Evolutionary conservation across 2,888 invertebrate genomes (phyloP).

Genomic region (Spisula subtruncata): DNA sequence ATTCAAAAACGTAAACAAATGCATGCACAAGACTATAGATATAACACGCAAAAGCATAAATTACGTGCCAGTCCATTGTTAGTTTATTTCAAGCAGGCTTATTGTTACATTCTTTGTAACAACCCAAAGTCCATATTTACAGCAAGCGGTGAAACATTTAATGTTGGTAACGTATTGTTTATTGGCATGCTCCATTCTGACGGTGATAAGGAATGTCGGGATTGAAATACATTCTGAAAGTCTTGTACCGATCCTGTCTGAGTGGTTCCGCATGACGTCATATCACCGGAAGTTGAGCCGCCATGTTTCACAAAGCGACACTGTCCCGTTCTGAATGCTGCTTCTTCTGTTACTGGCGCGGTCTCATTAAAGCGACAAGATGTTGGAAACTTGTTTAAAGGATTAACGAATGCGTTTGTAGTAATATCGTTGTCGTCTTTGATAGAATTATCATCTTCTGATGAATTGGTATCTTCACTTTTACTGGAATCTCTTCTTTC

Average conservation of each 20-base stretch:
- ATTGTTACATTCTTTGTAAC: slow-evolving; percentile 18
- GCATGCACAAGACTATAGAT: too few species aligned
- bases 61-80: too few species aligned
- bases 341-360: not conserved
- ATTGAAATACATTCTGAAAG: not conserved
- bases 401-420: not conserved
- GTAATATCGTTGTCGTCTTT: slow-evolving; percentile 13
- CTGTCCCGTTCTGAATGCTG: not conserved
- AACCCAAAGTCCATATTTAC: slow-evolving; percentile 28
- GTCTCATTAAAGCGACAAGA: not conserved
- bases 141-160: slow-evolving; percentile 30
- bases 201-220: slow-evolving; percentile 15
- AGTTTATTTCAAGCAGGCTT: too few species aligned
- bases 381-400: not conserved
- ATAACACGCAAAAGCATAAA: too few species aligned
- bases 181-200: slow-evolving; percentile 1
- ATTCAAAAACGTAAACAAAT: too few species aligned
- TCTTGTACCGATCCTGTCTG: not conserved
- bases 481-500: slow-evolving; percentile 49
- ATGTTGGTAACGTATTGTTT: not conserved
- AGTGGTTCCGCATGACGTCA: not conserved
- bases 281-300: not conserved
- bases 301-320: slow-evolving; percentile 18
- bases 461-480: not conserved
- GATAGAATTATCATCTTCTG: slow-evolving; percentile 23